Base-by-base conservation (phyloP, 2,888 invertebrate species). In the Sesia bembeciformis region DNA sequence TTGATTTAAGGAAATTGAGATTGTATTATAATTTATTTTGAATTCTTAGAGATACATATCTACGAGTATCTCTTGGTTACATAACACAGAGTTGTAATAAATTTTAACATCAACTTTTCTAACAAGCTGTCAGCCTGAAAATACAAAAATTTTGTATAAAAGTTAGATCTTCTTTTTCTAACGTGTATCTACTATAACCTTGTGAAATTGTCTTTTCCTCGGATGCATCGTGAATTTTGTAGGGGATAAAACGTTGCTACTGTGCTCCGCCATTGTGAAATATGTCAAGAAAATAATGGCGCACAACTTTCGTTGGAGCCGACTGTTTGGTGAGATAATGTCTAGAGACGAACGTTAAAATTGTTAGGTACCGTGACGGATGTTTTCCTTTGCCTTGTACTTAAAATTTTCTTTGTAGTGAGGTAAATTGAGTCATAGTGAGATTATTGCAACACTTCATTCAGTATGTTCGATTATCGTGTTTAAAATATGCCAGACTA, bases 251-350 rank as follows among this genome's bases (percentile, higher is more conserved):
- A 70, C 63, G 71, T 66, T 65, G 62, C 61, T 63, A 63, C 62
- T 62, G 60, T 62, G 62, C 65, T 67, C 61, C 64, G 62, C 69
- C 69, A 72, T 79, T 80, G 72, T 80, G 75, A 81, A 83, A 84
- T 79, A 81, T 73, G 81, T 81, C 82, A 81, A 74, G 78, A 72
- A 81, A 78, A 82, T 81, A 84, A 81, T 75, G 66, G 73, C 67
- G 67, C 63, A 64, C 66, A 70, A 74, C 65, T 74, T 74, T 67
- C 63, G 67, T 62, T 58, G 63, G 57, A 63, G 65, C 61, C 61
- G 60, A 62, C 64, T 70, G 70, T 67, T 64, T 59, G 58, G 62
- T 57, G 62, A 72, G 74, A 76, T 76, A 74, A 70, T 66, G 70
- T 71, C 69, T 64, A 57, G 57, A 61, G 62, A 63, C 61, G 58